These are phyloP conservation scores for Drosophila littoralis DNA, from an alignment of 1,140 invertebrate species.

Conservation along the genomic window DNA sequence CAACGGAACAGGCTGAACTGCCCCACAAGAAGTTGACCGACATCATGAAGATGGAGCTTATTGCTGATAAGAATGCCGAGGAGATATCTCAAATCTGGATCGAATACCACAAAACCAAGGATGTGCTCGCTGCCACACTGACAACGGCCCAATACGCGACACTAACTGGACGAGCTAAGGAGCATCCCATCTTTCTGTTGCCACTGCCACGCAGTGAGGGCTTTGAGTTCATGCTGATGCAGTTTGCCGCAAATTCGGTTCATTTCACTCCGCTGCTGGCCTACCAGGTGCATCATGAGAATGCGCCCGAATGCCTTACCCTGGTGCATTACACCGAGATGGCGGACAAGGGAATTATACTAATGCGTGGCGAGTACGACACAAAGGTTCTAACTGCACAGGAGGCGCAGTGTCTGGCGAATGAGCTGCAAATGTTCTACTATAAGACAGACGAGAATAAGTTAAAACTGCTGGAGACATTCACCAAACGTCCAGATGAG, in stretches of 20 bases:
- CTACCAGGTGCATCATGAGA: constrained; percentile 95
- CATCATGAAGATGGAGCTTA: constrained; percentile 92
- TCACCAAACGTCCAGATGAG: constrained; percentile 89
- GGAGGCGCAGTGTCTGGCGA: constrained; percentile 93
- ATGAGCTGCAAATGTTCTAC: constrained; percentile 95
- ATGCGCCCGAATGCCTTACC: constrained; percentile 94
- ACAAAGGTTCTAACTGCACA: constrained; percentile 90
- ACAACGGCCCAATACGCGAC: constrained; percentile 87
- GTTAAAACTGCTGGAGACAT: constrained; percentile 88
- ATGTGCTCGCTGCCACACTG: constrained; percentile 90
- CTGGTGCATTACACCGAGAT: constrained; percentile 93
- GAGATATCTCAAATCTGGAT: constrained; percentile 93
- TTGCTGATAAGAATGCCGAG: constrained; percentile 89
- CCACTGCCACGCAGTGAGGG: constrained; percentile 92
- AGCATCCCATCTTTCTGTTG: constrained; percentile 91
- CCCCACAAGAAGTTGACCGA: constrained; percentile 87
- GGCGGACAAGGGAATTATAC: constrained; percentile 90
- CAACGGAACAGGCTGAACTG: constrained; percentile 59
- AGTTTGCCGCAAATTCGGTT: constrained; percentile 90
- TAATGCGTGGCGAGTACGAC: constrained; percentile 96
- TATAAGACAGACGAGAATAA: constrained; percentile 87
- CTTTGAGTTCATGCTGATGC: constrained; percentile 94
- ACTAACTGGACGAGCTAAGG: constrained; percentile 86
- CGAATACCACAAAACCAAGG: constrained; percentile 91
- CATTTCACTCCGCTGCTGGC: constrained; percentile 95